phyloP scores from a whole-genome alignment of 1,140 invertebrate species.

The Papilio machaon region DNA sequence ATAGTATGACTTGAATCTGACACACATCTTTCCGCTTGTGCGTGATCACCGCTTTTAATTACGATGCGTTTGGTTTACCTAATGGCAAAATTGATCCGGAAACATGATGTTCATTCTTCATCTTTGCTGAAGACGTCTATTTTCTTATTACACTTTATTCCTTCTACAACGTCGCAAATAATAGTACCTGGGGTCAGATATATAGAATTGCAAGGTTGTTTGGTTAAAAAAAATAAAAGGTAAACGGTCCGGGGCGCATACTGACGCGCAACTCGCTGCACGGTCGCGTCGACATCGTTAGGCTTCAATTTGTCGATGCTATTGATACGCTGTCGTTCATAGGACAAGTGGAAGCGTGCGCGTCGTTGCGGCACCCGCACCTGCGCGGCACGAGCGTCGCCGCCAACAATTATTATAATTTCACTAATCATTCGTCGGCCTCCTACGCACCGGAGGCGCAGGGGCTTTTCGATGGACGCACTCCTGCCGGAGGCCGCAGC shows the following conservation, averaged over 20 bases:
- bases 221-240: conserved; percentile 19
- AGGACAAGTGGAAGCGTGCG: conserved; percentile 82
- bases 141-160: conserved; percentile 17
- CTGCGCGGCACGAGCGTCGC: conserved; percentile 79
- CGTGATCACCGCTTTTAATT: conserved; percentile 77
- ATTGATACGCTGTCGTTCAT: conserved; percentile 75
- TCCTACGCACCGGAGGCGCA: conserved; percentile 82
- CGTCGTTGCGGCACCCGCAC: conserved; percentile 75
- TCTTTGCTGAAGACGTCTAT: conserved; percentile 2
- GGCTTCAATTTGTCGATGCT: conserved; percentile 53
- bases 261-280: conserved; percentile 61
- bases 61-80: conserved; percentile 60
- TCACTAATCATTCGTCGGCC: conserved; percentile 83
- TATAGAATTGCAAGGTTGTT: not conserved
- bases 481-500: conserved; percentile 70
- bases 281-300: conserved; percentile 46
- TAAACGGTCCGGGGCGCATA: conserved; percentile 71
- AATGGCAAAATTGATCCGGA: not conserved
- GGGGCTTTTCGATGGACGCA: conserved; percentile 75
- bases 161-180: not conserved
- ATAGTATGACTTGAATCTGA: conserved; percentile 61
- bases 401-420: conserved; percentile 84
- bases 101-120: not conserved
- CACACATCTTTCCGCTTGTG: conserved; percentile 80
- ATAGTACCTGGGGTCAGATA: not conserved